Conservation (phyloP, 2,113 vertebrate species). For the Ibidorhyncha struthersii region DNA sequence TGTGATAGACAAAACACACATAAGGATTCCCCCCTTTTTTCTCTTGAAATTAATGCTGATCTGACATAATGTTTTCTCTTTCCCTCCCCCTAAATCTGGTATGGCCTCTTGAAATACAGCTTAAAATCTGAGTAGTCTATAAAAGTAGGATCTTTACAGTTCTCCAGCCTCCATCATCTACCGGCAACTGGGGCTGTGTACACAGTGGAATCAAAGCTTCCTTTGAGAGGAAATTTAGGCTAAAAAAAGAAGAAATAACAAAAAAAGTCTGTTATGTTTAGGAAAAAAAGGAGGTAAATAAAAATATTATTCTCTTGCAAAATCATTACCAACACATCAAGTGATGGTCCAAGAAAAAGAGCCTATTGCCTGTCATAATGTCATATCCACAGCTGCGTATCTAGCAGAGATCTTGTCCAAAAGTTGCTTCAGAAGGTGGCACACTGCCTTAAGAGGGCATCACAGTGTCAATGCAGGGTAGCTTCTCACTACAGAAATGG, state of each 20-base stretch:
- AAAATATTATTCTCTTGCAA: neutral
- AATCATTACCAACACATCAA: neutral
- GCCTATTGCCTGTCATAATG: neutral
- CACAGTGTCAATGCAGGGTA: accelerated
- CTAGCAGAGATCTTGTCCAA: neutral
- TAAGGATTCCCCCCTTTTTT: neutral
- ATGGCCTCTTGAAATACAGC: neutral
- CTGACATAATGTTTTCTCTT: neutral
- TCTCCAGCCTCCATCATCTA: neutral
- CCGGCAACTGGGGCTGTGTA: neutral
- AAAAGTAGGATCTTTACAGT: neutral
- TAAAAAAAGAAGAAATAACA: neutral
- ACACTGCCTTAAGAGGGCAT: accelerated
- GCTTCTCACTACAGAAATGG: neutral
- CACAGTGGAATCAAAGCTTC: neutral
- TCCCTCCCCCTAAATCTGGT: neutral
- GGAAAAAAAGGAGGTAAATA: neutral
- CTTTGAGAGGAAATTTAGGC: neutral
- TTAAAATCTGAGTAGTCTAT: neutral
- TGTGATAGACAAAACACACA: neutral
- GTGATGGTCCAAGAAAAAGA: neutral
- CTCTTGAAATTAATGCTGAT: neutral
- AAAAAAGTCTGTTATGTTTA: neutral
- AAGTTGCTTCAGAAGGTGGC: neutral
- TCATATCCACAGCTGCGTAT: neutral